These are phyloP conservation scores for Protodeltote pygarga DNA, from an alignment of 2,888 invertebrate genomes.

Conservation along the genomic window DNA sequence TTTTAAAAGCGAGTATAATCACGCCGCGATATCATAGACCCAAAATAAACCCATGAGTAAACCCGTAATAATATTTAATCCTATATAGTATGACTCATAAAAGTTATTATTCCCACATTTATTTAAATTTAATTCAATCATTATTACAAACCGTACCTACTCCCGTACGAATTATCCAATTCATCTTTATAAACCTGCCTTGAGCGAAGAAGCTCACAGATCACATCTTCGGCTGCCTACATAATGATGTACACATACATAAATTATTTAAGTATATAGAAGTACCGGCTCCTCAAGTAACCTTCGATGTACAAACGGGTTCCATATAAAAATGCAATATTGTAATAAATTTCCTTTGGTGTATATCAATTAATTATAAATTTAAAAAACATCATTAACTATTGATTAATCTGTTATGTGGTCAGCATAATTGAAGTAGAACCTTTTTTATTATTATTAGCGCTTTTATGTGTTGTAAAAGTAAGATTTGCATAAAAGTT, in stretches of 20 bases:
- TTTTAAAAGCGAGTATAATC: too few species aligned
- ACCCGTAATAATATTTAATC: too few species aligned
- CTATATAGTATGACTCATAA: too few species aligned
- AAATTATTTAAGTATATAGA: slow-evolving; percentile 19
- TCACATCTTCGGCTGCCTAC: slow-evolving; percentile 64
- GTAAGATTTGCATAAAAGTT: background rate
- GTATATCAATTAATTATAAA: slow-evolving; percentile 78
- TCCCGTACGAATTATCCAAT: slow-evolving; percentile 19
- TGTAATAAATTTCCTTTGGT: slow-evolving; percentile 73
- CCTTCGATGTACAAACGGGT: slow-evolving; percentile 71
- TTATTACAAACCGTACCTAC: slow-evolving; percentile 2
- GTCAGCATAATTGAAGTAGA: background rate
- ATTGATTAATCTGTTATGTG: slow-evolving; percentile 29
- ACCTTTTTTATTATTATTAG: slow-evolving; percentile 5
- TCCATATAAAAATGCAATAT: slow-evolving; percentile 78
- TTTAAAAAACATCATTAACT: slow-evolving; percentile 18
- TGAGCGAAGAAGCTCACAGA: slow-evolving; percentile 53
- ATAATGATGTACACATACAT: slow-evolving; percentile 12
- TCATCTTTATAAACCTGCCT: slow-evolving; percentile 19
- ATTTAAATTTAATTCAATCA: too few species aligned
- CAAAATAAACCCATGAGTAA: too few species aligned
- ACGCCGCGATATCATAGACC: too few species aligned
- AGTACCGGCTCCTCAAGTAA: slow-evolving; percentile 51
- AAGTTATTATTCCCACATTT: too few species aligned
- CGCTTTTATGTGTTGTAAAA: slow-evolving; percentile 6